Evolutionary conservation across 2,888 invertebrate species (phyloP), one percentile per base, ranked within the genome.

Genomic region (Euplagia quadripunctaria): DNA sequence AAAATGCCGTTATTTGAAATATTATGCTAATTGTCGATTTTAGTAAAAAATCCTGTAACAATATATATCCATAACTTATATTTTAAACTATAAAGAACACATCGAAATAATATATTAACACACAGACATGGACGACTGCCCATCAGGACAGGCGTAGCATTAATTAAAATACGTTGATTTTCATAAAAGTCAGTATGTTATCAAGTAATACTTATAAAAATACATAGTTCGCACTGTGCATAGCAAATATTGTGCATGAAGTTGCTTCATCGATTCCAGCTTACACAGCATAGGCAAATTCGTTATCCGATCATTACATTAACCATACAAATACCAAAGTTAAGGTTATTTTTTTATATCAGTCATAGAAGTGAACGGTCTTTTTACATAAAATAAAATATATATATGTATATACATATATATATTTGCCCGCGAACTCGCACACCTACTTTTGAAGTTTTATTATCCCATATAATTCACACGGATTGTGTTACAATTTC

Each of bases 241-340:
- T 86, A 88, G 86, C 87, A 84, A 85, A 85, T 85, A 83, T 92
- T 92, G 93, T 93, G 92, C 92, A 89, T 88, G 76, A 87, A 81
- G 77, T 87, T 83, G 82, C 85, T 86, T 83, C 79, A 79, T 80
- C 75, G 74, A 78, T 81, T 78, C 75, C 78, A 84, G 81, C 82
- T 82, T 83, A 85, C 82, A 81, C 79, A 80, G 79, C 84, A 79
- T 75, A 79, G 65, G 78, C 75, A 80, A 80, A 81, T 77, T 76
- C 71, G 71, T 78, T 74, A 77, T 66, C 76, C 68, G 42, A 83
- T 74, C 66, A 77, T 74, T 73, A 75, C 66, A 68, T 74, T 76
- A 70, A 79, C 66, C 74, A 72, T 71, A 74, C 63, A 69, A 77
- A 78, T 74, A 77, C 65, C 79, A 74, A 70, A 70, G 31, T 77